phyloP scores from a whole-genome alignment of 2,113 vertebrate genomes.

The Myotis lucifugus region DNA sequence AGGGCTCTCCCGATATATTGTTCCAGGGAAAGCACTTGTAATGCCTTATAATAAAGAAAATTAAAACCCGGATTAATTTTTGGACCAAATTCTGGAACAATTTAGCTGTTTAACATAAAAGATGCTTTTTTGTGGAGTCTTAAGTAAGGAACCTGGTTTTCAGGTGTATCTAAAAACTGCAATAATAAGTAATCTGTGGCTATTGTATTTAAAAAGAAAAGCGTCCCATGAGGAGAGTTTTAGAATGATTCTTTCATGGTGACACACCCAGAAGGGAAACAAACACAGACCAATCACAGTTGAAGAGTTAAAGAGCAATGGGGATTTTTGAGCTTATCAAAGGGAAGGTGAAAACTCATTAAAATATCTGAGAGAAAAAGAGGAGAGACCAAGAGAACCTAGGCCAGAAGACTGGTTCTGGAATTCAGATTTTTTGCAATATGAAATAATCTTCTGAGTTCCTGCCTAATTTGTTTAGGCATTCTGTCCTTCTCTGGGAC shows the following conservation, averaged over 20 bases:
- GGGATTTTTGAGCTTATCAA: background rate
- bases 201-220: slow-evolving; percentile 36
- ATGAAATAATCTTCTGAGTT: background rate
- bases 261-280: background rate
- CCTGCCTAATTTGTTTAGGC: background rate
- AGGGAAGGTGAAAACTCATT: background rate
- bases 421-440: background rate
- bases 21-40: background rate
- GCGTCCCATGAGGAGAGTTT: background rate
- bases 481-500: background rate
- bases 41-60: background rate
- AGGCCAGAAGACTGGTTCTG: background rate
- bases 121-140: background rate
- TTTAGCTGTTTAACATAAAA: background rate
- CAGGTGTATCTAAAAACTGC: background rate
- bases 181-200: slow-evolving; percentile 6
- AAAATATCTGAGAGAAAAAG: background rate
- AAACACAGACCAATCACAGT: background rate
- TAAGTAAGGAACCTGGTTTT: background rate
- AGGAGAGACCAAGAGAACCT: background rate
- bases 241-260: background rate
- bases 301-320: background rate
- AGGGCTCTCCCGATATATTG: background rate
- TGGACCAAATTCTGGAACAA: background rate
- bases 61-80: background rate